Conservation (phyloP, 2,888 invertebrate species). For the Amiota minor region DNA sequence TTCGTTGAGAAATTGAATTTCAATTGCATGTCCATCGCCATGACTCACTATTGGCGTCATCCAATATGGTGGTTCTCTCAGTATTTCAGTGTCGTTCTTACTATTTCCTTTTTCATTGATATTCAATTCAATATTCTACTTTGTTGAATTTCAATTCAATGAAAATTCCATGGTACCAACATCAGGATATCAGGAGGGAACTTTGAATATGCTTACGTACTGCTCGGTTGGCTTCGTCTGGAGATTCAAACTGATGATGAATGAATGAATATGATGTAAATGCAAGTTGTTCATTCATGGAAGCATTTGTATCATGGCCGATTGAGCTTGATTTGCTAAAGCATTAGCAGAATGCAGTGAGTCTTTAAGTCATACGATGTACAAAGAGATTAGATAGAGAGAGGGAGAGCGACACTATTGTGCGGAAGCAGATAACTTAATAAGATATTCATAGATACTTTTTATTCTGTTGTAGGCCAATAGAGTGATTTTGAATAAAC, state of each 20-base stretch:
- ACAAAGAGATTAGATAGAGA: too few relatives aligned
- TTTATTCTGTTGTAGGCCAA: neutral
- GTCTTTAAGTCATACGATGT: neutral
- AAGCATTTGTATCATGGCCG: conserved; percentile 8
- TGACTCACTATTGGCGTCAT: neutral
- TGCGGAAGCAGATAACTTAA: conserved; percentile 9
- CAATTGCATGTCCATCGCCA: conserved; percentile 51
- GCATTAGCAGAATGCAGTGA: neutral
- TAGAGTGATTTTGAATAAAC: too few relatives aligned
- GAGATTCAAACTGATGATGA: neutral
- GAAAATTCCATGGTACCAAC: conserved; percentile 38
- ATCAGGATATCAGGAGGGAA: neutral
- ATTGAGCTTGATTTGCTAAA: conserved; percentile 6
- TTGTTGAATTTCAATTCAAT: conserved; percentile 53
- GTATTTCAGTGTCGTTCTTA: neutral
- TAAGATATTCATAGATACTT: neutral
- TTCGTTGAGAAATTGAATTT: conserved; percentile 54
- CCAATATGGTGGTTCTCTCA: too few relatives aligned
- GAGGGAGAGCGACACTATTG: neutral
- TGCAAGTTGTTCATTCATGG: neutral
- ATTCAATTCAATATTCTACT: conserved; percentile 20
- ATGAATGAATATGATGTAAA: neutral
- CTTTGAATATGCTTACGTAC: neutral
- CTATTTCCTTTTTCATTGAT: conserved; percentile 48
- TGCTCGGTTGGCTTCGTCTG: neutral